Evolutionary conservation across 2,113 vertebrate genomes (phyloP).

Genomic region (Petromus typicus): DNA sequence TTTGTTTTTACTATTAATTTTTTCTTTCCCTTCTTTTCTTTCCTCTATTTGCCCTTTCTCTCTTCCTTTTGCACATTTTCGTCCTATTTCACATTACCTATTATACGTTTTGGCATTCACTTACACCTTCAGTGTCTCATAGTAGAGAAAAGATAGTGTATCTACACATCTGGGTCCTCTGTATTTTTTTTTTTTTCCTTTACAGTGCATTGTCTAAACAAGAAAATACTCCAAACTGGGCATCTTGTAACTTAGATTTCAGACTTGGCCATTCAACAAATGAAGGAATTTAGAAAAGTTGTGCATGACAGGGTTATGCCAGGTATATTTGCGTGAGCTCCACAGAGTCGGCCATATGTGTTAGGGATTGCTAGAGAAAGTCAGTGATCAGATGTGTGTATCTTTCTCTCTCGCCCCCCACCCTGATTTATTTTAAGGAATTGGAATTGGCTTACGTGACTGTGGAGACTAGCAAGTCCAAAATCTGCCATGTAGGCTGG

Average conservation of each 20-base stretch:
- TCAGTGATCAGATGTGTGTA: background rate
- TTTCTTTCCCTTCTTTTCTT: too few species aligned
- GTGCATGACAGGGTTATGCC: background rate
- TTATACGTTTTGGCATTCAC: too few species aligned
- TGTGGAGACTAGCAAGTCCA: background rate
- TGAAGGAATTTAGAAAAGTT: background rate
- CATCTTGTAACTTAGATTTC: background rate
- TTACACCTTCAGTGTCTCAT: too few species aligned
- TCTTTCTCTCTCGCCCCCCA: background rate
- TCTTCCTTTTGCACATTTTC: too few species aligned
- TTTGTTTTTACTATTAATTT: too few species aligned
- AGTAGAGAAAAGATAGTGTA: too few species aligned
- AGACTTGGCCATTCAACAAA: background rate
- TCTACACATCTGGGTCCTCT: too few species aligned
- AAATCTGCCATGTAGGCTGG: background rate
- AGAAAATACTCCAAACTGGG: constrained; percentile 1
- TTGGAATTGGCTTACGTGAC: background rate
- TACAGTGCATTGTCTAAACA: constrained; percentile 44
- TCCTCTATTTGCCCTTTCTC: too few species aligned
- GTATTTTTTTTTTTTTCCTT: background rate
- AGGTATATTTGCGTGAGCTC: background rate
- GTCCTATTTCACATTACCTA: too few species aligned
- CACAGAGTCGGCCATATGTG: background rate
- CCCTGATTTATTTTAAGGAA: constrained; percentile 9
- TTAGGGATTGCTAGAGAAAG: background rate